phyloP scores from a whole-genome alignment of 2,888 invertebrate genomes.

The Beris morrisii region DNA sequence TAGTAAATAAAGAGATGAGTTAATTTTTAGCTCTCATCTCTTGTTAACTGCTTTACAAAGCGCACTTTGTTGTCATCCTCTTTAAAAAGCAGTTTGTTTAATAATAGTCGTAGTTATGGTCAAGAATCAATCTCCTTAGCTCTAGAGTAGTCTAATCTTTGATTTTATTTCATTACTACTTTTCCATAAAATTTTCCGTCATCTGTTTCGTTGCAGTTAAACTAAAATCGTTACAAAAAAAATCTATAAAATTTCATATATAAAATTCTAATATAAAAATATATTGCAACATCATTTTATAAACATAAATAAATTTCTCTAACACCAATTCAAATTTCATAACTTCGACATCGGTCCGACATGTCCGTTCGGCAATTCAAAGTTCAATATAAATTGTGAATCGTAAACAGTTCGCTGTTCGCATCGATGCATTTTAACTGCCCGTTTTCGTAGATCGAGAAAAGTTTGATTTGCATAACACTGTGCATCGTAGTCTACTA shows the following conservation, averaged over 20 bases:
- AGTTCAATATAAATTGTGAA: conserved; percentile 32
- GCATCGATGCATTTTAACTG: conserved; percentile 48
- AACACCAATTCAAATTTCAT: background rate
- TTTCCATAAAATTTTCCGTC: too few relatives aligned
- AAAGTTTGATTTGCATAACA: conserved; percentile 43
- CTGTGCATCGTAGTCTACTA: conserved; percentile 42
- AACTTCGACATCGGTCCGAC: conserved; percentile 29
- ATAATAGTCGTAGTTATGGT: background rate
- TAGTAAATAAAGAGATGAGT: conserved; percentile 17
- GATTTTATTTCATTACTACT: too few relatives aligned
- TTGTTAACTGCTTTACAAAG: conserved; percentile 16
- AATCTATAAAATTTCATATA: too few relatives aligned
- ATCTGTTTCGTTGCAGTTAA: too few relatives aligned
- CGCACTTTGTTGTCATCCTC: background rate
- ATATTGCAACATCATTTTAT: too few relatives aligned
- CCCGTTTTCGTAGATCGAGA: conserved; percentile 49
- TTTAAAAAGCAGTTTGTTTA: background rate
- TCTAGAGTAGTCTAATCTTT: too few relatives aligned
- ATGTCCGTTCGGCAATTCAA: conserved; percentile 34
- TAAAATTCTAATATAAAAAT: too few relatives aligned
- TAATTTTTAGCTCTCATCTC: conserved; percentile 1
- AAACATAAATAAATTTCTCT: too few relatives aligned
- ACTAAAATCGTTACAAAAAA: too few relatives aligned
- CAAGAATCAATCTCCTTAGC: background rate
- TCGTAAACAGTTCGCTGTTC: conserved; percentile 34